A percentile compares a stretch with the other conserved stretches of the same genome.
phyloP scores from a whole-genome alignment of 2,888 invertebrate species.

The Xiphydria camelus region DNA sequence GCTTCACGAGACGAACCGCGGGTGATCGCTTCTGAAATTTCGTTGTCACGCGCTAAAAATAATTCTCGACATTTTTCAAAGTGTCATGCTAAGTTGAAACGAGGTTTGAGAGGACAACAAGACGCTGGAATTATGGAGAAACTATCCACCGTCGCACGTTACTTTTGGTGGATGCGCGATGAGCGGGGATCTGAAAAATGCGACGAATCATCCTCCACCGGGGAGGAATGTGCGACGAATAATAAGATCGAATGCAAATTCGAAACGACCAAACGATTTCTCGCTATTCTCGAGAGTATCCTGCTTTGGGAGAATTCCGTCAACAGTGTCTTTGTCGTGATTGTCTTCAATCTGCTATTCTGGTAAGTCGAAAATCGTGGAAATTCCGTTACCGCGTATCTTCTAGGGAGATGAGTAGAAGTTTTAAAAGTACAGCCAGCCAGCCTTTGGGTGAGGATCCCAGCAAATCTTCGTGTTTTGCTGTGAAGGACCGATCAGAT shows the following conservation, averaged over 20 bases:
- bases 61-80: constrained; percentile 28
- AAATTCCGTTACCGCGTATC: not conserved
- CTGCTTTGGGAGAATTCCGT: constrained; percentile 48
- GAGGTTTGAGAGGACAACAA: constrained; percentile 28
- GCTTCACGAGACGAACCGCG: too few relatives aligned
- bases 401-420: constrained; percentile 3
- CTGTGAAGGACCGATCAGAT: too few relatives aligned
- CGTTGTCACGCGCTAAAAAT: constrained; percentile 43
- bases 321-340: constrained; percentile 46
- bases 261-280: constrained; percentile 28
- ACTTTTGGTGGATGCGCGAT: constrained; percentile 36
- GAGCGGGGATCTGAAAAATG: not conserved
- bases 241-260: constrained; percentile 6
- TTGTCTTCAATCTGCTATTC: constrained; percentile 48
- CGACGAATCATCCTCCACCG: constrained; percentile 5
- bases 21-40: too few relatives aligned
- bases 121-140: constrained; percentile 35
- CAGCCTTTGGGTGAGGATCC: constrained; percentile 11
- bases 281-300: constrained; percentile 42
- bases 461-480: constrained; percentile 13
- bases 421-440: constrained; percentile 13
- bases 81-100: constrained; percentile 37
- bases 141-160: constrained; percentile 40
- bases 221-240: not conserved
- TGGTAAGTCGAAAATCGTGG: constrained; percentile 47